Base-by-base conservation (phyloP, 2,888 invertebrate genomes). In the Electrophaes corylata region DNA sequence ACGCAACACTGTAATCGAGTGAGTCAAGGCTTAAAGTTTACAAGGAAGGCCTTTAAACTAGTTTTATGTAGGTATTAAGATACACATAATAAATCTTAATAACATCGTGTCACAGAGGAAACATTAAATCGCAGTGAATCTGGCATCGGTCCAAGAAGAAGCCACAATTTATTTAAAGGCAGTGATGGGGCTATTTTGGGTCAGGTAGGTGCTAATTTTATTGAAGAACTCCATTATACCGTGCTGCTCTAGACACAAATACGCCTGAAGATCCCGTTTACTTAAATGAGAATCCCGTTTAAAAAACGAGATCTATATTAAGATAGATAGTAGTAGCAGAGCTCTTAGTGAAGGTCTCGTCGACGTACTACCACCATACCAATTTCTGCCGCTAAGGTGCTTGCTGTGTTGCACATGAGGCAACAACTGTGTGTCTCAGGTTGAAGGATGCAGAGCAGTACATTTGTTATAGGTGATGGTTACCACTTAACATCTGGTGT, bases 61-160 rank as follows among this genome's bases (percentile, higher is more conserved):
- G 4, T 10, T 1, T 1, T 26, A n/a, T n/a, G n/a, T n/a, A n/a
- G n/a, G n/a, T 29, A 10, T 29, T 10, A 10, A 10, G 10, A 29
- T 29, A 6, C 26, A 6, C 26, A 26, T 26, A 26, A 6, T 16
- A 35, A 35, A 35, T 35, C 35, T 5, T 14, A 35, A 35, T 35
- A 16, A 16, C 10, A 37, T 16, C 37, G 37, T 37, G 37, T 37
- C 37, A 12, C 35, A 20, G 33, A 46, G 3, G 19, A 31, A 35
- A 48, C 19, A 48, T 4, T 23, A 47, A 4, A 16, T 40, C 26
- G 23, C 18, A 33, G 6, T 37, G 18, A 51, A 63, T 51, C 70
- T 76, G 75, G 76, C 73, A 62, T 49, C 49, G 58, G 29, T 60
- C 66, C 77, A 75, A 73, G 68, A 68, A 64, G 51, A 70, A 67